Evolutionary conservation across 2,797 vertebrate species (phyloP), one percentile per base, ranked within the genome.

Genomic region (Trachurus trachurus): DNA sequence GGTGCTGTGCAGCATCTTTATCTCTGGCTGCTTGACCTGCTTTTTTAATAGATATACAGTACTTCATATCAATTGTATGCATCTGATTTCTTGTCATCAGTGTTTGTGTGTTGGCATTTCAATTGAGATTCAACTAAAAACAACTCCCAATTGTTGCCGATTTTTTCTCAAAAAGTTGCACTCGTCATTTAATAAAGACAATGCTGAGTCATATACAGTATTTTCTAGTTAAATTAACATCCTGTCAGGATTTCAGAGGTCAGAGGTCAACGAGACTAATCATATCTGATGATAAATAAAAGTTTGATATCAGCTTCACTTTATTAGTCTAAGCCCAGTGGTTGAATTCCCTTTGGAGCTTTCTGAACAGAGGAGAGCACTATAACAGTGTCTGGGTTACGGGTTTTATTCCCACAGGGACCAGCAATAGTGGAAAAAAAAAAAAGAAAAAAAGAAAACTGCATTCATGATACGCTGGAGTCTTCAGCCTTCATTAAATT

Each of bases 261-360:
- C 40, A 69, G 26, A n/a, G 15, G 59, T 9, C 37, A 17, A 64
- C 34, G 0, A 64, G 69, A 56, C 47, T 54, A 40, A 66, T 45
- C 19, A 17, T 2, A 49, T 22, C 40, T 49, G 57, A 75, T 59
- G 47, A 63, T 72, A 29, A 72, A 56, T 75, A 49, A 60, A 70
- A 57, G 34, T 54, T 9, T 71, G 62, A 37, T 71, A 78, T 62
- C 54, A 66, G 68, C 59, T 65, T 61, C 63, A 57, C 17, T 67
- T 70, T 76, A 50, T 84, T 72, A 80, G 54, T 69, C 29, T 22
- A 2, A 71, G 58, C 34, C 34, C 42, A 42, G 70, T 17, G n/a
- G 74, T 15, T 73, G 40, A 57, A 82, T 21, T 81, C 77, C 54
- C 74, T 0, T 21, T 39, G 70, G 79, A 80, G 74, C 42, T 68